Base-by-base conservation (phyloP, 2,888 invertebrate genomes). In the Electrophaes corylata region DNA sequence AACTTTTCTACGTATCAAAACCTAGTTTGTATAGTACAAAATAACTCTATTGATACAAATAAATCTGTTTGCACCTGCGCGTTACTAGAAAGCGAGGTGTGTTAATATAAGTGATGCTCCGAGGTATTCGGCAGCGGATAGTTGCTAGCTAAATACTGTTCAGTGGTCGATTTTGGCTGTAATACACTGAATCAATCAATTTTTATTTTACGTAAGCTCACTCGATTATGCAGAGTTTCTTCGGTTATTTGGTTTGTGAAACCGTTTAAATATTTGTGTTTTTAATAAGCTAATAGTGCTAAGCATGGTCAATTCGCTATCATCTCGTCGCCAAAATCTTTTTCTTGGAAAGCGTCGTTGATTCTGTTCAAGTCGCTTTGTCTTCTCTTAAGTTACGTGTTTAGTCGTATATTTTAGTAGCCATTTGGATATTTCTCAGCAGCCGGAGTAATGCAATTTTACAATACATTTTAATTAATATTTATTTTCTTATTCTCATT, bases 401-500 rank as follows among this genome's bases (percentile, higher is more conserved):
- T 58, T 57, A 67, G 53, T 62, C 44, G 12, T 59, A 44, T 62
- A 54, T 41, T 46, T 65, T 55, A 62, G 51, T 55, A 53, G 54
- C 51, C 62, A 64, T 57, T 46, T 59, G 33, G 58, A 55, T 54
- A 59, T 54, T 39, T 59, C 60, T 67, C 61, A 50, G 58, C 62
- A 67, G 65, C 72, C 66, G 62, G 56, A 62, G 59, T 67, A 64
- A 62, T 67, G 62, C 64, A 63, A 67, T 70, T 67, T 66, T 71
- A 62, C 64, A 73, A 75, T 62, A 73, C 72, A 71, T 71, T 74
- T 67, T 69, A 69, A 72, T 78, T 69, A 69, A 72, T 78, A 78
- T 81, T 80, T 78, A 81, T 80, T 83, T 79, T 83, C 73, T 79
- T 81, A 60, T 78, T 84, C 81, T 87, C 88, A 89, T 88, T 88